Base-by-base conservation (phyloP, 2,888 invertebrate genomes). In the Amiota communis region DNA sequence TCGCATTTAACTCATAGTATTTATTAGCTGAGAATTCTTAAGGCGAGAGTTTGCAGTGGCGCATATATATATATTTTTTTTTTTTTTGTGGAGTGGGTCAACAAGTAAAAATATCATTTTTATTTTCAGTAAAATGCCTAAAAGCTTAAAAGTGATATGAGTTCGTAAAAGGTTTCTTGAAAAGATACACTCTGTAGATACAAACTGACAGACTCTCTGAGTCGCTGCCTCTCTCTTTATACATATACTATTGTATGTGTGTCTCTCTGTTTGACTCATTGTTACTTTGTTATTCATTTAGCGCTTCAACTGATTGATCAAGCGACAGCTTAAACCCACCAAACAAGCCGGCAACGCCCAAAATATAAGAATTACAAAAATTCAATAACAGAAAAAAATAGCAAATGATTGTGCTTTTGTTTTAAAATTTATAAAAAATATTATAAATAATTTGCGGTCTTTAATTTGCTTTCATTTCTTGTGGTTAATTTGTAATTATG, bases 91-190 rank as follows among this genome's bases (percentile, higher is more conserved):
- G 78, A 78, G 75, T 85, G 85, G 83, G 83, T 83, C 83, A 83
- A 2, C 23, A 23, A 83, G 84, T 77, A 85, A 85, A 85, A 85
- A 85, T 79, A 23, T 23, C 23, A 81, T 81, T 36, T 36, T 82
- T 85, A 80, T 84, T 84, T 84, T 83, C 83, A 85, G 83, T 85
- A 75, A 76, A 68, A 68, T 68, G 67, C 67, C 67, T 68, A 51
- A 23, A 68, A 68, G 67, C 67, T 20, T 68, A 68, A 68, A 17
- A 48, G 13, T 49, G 49, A 49, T 51, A 12, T 67, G 67, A 67
- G 13, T 23, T 63, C 13, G 23, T 23, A 23, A 23, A 23, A 23
- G 23, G 23, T 53, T 1, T 12, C 12, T 12, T 23, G 6, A 36
- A 36, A 36, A 6, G 36, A 36, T 36, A 4, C 12, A 15, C 57